A percentile compares a stretch with the other conserved stretches of the same genome.
Evolutionary conservation across 2,797 vertebrate species (phyloP).

Genomic region (Xenopus petersii): DNA sequence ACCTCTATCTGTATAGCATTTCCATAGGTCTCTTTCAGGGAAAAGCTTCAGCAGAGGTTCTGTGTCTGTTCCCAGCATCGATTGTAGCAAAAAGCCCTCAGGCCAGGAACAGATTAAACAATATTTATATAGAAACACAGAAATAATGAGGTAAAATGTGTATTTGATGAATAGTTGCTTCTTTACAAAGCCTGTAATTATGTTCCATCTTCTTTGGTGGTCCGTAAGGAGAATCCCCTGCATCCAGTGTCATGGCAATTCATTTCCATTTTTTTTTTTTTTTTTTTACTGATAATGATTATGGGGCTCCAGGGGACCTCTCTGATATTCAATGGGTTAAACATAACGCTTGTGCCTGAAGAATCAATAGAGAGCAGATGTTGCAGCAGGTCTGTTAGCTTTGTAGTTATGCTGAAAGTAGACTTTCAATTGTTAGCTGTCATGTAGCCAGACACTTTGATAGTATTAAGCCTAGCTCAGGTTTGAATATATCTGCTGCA

Average conservation of each 20-base stretch:
- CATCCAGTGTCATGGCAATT: background rate
- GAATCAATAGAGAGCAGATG: constrained; percentile 27
- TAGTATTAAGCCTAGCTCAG: constrained; percentile 23
- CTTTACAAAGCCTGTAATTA: constrained; percentile 16
- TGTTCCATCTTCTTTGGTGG: constrained; percentile 29
- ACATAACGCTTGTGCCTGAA: constrained; percentile 22
- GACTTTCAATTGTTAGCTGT: constrained; percentile 23
- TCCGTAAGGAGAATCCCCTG: constrained; percentile 17
- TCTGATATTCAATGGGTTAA: constrained; percentile 10
- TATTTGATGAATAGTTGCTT: background rate
- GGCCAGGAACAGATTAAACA: background rate
- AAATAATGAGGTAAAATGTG: background rate
- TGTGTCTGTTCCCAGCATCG: background rate
- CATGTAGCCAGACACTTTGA: constrained; percentile 26
- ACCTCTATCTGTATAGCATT: background rate
- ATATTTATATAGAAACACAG: constrained; percentile 8
- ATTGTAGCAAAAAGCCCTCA: background rate
- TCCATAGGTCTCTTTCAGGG: background rate
- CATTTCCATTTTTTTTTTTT: background rate
- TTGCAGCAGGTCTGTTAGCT: constrained; percentile 23
- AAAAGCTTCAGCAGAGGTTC: background rate
- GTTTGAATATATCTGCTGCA: constrained; percentile 13
- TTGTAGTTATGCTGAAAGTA: constrained; percentile 23
- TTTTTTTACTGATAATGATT: background rate
- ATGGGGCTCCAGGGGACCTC: background rate